Percentiles rank a stretch among this genome's conserved stretches.
Conservation (phyloP, 2,888 invertebrate species). For the Chalcis sispes region DNA sequence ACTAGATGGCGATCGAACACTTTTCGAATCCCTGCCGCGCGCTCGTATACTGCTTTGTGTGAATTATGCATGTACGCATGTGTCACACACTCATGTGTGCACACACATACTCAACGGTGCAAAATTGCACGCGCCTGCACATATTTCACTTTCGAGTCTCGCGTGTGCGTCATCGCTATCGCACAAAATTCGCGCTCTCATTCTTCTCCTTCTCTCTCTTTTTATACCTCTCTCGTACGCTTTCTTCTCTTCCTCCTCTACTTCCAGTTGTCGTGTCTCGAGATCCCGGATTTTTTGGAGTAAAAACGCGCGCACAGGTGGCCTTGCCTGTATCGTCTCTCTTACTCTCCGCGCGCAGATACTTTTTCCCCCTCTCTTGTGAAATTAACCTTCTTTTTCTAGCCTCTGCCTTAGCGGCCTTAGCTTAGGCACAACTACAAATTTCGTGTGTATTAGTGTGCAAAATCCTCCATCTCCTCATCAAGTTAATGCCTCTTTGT, state of each 20-base stretch:
- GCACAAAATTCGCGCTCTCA: too few species aligned
- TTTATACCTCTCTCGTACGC: background rate
- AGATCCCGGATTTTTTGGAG: conserved; percentile 38
- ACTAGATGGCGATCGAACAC: conserved; percentile 55
- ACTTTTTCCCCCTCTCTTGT: too few species aligned
- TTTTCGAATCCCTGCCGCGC: conserved; percentile 4
- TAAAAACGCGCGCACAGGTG: conserved; percentile 59
- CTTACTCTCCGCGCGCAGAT: conserved; percentile 2
- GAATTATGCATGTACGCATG: background rate
- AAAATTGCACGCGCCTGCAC: background rate
- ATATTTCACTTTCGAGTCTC: background rate
- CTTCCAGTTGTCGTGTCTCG: background rate
- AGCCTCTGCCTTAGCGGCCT: too few species aligned
- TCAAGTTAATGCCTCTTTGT: too few species aligned
- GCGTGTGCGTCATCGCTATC: conserved; percentile 25
- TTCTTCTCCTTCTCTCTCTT: too few species aligned
- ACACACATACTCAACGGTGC: background rate
- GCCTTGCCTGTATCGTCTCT: conserved; percentile 54
- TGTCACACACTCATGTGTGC: background rate
- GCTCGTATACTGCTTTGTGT: too few species aligned
- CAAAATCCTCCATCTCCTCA: too few species aligned
- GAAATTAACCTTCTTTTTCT: background rate
- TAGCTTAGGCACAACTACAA: too few species aligned
- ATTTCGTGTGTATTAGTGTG: too few species aligned
- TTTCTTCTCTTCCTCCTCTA: too few species aligned